Base-by-base conservation (phyloP, 2,113 vertebrate species). In the Indicator indicator region DNA sequence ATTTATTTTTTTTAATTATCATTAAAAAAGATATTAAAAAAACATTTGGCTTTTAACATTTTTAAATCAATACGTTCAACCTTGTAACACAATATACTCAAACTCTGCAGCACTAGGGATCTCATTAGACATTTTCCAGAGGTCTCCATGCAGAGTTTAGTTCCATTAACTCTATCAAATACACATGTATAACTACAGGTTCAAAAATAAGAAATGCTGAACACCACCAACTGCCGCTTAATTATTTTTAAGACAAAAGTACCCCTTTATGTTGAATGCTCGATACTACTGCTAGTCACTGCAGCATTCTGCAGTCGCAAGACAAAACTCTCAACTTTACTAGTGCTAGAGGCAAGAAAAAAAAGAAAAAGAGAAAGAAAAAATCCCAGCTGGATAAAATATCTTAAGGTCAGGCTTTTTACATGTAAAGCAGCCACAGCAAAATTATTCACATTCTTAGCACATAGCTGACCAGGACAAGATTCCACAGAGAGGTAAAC, bases 361-460 rank as follows among this genome's bases (percentile, higher is more conserved):
- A 54, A 84, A 88, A n/a, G 30, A 58, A 85, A 56, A 27, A 73
- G 9, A 77, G 9, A 79, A 68, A 90, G 19, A 55, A 72, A 71
- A 71, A 72, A 21, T 9, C 16, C 27, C 80, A 93, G 79, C 73
- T 92, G 91, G 85, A 95, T 91, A 93, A 96, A 95, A 91, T 87
- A 91, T 94, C 88, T 93, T 87, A 94, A 93, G 93, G 94, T 96
- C 94, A 93, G 38, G 76, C 79, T 94, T 97, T 96, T 95, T 92
- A 95, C 87, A 96, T 88, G 89, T 91, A 96, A 91, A 97, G 93
- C 92, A 94, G 94, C 92, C 83, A 6, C 93, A 91, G 93, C 76
- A 96, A 72, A 97, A 97, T 96, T 91, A 97, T 93, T 97, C 87
- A 91, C 94, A 97, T 97, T 96, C 95, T 97, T 96, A 94, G 86